A percentile compares a stretch with the other conserved stretches of the same genome.
phyloP scores from a whole-genome alignment of 2,888 invertebrate genomes.

The Sphinx pinastri region DNA sequence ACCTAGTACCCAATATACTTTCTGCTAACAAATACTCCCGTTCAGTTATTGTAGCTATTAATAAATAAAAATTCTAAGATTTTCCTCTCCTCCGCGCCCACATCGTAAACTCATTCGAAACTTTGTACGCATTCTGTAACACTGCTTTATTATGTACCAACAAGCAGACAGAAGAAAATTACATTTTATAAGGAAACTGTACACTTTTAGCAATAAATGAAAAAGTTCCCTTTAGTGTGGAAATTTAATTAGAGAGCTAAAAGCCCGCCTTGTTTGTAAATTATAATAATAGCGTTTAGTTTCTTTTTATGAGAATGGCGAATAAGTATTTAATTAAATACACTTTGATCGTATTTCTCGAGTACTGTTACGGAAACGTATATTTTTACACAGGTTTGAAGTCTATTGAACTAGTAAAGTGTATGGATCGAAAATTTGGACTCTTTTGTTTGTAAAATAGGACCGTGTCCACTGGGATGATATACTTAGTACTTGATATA shows the following conservation, averaged over 20 bases:
- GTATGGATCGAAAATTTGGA: no score
- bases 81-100: no score
- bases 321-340: conserved; percentile 14
- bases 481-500: no score
- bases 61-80: no score
- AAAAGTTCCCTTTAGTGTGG: conserved; percentile 31
- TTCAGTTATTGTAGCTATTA: no score
- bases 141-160: conserved; percentile 17
- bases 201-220: conserved; percentile 37
- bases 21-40: no score
- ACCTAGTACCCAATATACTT: no score
- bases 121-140: conserved; percentile 8
- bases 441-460: no score
- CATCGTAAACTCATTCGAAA: not conserved
- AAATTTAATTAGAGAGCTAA: conserved; percentile 30
- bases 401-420: no score
- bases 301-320: conserved; percentile 1
- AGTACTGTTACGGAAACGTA: not conserved
- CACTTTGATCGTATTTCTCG: not conserved
- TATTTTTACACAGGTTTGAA: no score
- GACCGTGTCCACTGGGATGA: no score
- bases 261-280: conserved; percentile 28
- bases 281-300: conserved; percentile 27
- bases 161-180: conserved; percentile 36
- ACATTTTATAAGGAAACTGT: conserved; percentile 39